phyloP scores from a whole-genome alignment of 2,797 vertebrate genomes.

The Epinephelus awoara region DNA sequence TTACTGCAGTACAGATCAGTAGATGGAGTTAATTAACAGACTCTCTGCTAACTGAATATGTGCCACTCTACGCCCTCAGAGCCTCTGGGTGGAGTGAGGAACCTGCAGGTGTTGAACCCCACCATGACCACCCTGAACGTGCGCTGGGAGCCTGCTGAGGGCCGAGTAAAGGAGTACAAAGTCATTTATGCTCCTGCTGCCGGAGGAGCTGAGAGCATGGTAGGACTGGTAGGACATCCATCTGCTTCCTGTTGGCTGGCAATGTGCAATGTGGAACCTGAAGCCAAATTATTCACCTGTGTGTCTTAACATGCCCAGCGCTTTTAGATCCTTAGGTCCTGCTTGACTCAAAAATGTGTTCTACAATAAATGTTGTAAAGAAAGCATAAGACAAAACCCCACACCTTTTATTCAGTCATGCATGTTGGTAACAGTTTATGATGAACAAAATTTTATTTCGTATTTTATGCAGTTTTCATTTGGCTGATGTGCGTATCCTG shows the following conservation, averaged over 20 bases:
- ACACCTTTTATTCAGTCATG: not conserved
- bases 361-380: not conserved
- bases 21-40: not conserved
- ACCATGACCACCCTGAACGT: constrained; percentile 96
- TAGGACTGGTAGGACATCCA: constrained; percentile 76
- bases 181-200: constrained; percentile 91
- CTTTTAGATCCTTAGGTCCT: not conserved
- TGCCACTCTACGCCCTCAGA: constrained; percentile 41
- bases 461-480: not conserved
- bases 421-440: not conserved
- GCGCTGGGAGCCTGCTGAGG: constrained; percentile 95
- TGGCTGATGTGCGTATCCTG: not conserved
- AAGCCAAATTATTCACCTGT: not conserved
- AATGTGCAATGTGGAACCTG: not conserved
- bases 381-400: too few relatives aligned
- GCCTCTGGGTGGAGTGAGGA: constrained; percentile 91
- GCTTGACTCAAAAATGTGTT: not conserved
- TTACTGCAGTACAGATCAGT: too few relatives aligned
- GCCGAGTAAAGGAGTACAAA: constrained; percentile 94
- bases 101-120: constrained; percentile 92
- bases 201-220: constrained; percentile 88
- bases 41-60: not conserved
- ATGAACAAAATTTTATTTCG: not conserved
- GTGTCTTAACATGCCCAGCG: not conserved
- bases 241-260: not conserved